phyloP scores from a whole-genome alignment of 2,797 vertebrate genomes.

The Coregonus suidteri region DNA sequence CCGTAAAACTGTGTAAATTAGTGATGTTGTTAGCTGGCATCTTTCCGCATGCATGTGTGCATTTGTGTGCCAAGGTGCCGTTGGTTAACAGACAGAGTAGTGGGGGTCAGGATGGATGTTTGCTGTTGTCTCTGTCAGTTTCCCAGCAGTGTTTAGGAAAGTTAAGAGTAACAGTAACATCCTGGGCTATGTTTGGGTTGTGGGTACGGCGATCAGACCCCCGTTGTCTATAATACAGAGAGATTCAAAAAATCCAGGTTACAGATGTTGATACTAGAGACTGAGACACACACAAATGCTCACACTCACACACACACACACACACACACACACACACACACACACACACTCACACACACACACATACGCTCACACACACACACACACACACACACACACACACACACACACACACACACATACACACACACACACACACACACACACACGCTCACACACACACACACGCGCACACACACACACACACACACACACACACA shows the following conservation, averaged over 20 bases:
- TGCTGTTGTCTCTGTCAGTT: conserved; percentile 8
- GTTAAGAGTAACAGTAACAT: conserved; percentile 23
- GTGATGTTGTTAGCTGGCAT: background rate
- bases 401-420: no score
- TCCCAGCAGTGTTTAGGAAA: conserved; percentile 23
- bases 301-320: no score
- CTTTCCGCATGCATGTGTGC: conserved; percentile 1
- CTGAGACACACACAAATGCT: background rate
- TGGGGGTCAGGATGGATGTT: conserved; percentile 1
- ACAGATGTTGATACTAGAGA: conserved; percentile 13
- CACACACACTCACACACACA: no score
- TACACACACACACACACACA: no score
- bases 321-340: no score
- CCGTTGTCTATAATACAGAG: conserved; percentile 12
- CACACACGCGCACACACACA: no score
- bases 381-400: no score
- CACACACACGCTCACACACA: no score
- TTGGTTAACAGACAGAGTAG: background rate
- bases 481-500: no score
- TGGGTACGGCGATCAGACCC: conserved; percentile 2
- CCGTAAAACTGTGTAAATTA: background rate
- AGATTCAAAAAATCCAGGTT: conserved; percentile 14
- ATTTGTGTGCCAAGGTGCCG: background rate
- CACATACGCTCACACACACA: no score
- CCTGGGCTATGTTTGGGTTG: conserved; percentile 4